Percentiles rank a stretch among this genome's conserved stretches.
Conservation (phyloP, 2,888 invertebrate species). For the Nephrocerus scutellatus region DNA sequence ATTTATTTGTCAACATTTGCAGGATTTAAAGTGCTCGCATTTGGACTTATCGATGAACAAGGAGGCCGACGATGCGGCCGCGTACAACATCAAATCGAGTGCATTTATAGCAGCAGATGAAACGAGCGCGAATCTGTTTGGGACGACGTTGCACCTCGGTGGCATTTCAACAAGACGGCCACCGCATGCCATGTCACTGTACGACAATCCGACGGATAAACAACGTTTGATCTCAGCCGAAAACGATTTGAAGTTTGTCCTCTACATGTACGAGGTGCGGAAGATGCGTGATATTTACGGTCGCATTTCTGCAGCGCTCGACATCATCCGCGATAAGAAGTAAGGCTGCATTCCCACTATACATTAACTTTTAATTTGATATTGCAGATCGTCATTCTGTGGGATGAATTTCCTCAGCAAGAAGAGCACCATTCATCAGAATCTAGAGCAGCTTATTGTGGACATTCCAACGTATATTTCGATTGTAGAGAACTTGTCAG, state of each 20-base stretch:
- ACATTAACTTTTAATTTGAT: not conserved
- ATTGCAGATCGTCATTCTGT: slow-evolving; percentile 53
- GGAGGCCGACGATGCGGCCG: slow-evolving; percentile 29
- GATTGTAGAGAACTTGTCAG: slow-evolving; percentile 56
- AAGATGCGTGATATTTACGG: slow-evolving; percentile 46
- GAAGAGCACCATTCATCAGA: slow-evolving; percentile 55
- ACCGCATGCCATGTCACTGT: slow-evolving; percentile 30
- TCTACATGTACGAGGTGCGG: slow-evolving; percentile 43
- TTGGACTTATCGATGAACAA: slow-evolving; percentile 34
- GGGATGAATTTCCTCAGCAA: slow-evolving; percentile 56
- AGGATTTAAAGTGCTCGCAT: slow-evolving; percentile 41
- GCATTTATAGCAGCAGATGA: slow-evolving; percentile 25
- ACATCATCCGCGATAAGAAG: slow-evolving; percentile 42
- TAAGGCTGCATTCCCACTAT: slow-evolving; percentile 13
- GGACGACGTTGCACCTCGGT: too few species aligned
- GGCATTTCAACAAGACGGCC: slow-evolving; percentile 27
- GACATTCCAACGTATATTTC: slow-evolving; percentile 58
- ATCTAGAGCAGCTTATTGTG: slow-evolving; percentile 57
- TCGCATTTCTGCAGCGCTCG: slow-evolving; percentile 36
- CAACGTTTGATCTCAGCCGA: slow-evolving; percentile 32
- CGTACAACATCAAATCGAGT: slow-evolving; percentile 30
- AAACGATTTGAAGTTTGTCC: slow-evolving; percentile 41
- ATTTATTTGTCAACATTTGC: not conserved
- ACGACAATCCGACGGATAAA: slow-evolving; percentile 31
- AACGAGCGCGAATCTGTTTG: too few species aligned